These are phyloP conservation scores for Chlamydotis undulata DNA, from an alignment of 2,113 vertebrate species.

Conservation along the genomic window DNA sequence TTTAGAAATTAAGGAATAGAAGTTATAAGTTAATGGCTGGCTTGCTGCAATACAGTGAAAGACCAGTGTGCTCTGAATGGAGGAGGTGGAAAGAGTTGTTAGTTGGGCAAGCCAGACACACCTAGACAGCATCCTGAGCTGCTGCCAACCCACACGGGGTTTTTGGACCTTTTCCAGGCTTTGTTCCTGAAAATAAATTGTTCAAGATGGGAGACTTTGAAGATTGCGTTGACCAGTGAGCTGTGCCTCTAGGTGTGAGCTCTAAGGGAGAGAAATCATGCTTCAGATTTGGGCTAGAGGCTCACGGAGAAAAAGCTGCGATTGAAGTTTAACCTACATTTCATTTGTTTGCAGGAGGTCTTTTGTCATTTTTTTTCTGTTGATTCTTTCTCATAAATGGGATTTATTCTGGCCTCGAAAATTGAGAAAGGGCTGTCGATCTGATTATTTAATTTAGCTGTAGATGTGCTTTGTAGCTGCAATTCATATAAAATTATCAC, in stretches of 20 bases:
- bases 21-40: neutral
- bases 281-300: neutral
- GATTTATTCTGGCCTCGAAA: neutral
- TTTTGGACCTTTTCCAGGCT: conserved; percentile 48
- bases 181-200: conserved; percentile 65
- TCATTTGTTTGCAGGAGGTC: neutral
- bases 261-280: neutral
- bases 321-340: neutral
- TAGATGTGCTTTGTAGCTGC: neutral
- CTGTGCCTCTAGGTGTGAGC: neutral
- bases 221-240: conserved; percentile 41
- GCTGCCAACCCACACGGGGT: neutral
- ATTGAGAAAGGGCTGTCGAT: neutral
- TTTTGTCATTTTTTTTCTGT: neutral
- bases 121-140: conserved; percentile 54
- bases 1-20: neutral
- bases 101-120: conserved; percentile 57
- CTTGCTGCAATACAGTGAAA: neutral
- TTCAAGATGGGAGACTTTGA: conserved; percentile 54
- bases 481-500: neutral
- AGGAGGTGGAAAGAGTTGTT: conserved; percentile 44
- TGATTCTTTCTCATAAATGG: neutral
- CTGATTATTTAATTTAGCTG: neutral
- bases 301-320: neutral
- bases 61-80: neutral